Evolutionary conservation across 1,140 invertebrate genomes (phyloP), one percentile per base, ranked within the genome.

Genomic region (Brachionus rotundiformis): DNA sequence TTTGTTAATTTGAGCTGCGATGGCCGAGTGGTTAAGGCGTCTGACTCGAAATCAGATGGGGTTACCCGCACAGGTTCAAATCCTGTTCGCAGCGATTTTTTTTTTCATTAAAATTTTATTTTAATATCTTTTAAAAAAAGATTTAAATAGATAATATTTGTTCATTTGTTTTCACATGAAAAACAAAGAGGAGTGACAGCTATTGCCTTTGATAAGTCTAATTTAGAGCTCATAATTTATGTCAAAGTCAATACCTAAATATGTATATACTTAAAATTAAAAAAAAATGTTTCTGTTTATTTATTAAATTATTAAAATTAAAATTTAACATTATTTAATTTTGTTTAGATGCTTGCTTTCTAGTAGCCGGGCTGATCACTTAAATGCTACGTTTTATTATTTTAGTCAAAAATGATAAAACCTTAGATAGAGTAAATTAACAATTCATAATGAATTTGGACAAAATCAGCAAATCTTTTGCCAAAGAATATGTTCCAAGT

Each of bases 1-100:
- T 19, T 19, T 19, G 8, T 54, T 3, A 19, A 54, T 23, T 54
- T 27, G n/a, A 54, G 76, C 41, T 79, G 76, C 76, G 76, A 79
- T 79, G 76, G 76, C 61, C 76, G 76, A 79, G 76, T 79, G 76
- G 76, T 79, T 79, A 79, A 79, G 76, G 76, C 76, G 76, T 33
- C 76, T 33, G 76, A 79, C 76, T 79, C 47, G 76, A 79, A 79
- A 79, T 79, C 76, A 33, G 76, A 33, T 79, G 76, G 76, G 76
- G 29, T 79, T 79, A 33, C 76, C 76, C 76, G 76, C 76, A 59
- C 76, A 79, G 76, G 76, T 79, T 79, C 76, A 79, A 79, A 79
- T 79, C 76, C 76, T 79, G 76, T 59, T 79, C 76, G 76, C 73
- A 77, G 33, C 75, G 75, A 49, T 4, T 79, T 79, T 49, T 49